Conservation (phyloP, 1,140 invertebrate species). For the Drusus annulatus region DNA sequence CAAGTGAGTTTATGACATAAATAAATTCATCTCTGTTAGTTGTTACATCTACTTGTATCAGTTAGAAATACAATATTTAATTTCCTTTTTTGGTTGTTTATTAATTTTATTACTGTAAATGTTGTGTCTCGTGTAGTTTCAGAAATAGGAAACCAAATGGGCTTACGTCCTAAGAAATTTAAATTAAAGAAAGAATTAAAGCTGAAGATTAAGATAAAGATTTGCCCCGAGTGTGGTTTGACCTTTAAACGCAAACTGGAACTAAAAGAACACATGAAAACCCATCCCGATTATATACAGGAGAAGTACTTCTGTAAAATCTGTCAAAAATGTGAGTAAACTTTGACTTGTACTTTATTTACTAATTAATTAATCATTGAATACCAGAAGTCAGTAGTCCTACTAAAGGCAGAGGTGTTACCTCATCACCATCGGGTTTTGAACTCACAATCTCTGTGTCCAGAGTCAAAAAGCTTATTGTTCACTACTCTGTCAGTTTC, state of each 20-base stretch:
- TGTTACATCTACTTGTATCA: too few species aligned
- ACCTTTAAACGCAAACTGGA: conserved; percentile 34
- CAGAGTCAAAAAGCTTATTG: too few species aligned
- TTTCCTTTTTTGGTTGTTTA: too few species aligned
- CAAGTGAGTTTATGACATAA: background rate
- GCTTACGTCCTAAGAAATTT: conserved; percentile 1
- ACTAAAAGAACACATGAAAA: conserved; percentile 20
- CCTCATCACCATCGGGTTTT: too few species aligned
- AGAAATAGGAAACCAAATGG: background rate
- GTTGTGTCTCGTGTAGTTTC: background rate
- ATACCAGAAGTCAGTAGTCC: too few species aligned
- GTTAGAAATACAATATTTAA: too few species aligned
- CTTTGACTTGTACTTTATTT: background rate
- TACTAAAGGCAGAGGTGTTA: too few species aligned
- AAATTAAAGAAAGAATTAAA: conserved; percentile 25
- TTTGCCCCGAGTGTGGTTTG: conserved; percentile 27
- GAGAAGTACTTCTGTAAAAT: conserved; percentile 46
- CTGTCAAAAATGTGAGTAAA: conserved; percentile 43
- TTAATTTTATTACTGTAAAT: too few species aligned
- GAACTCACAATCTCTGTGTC: too few species aligned
- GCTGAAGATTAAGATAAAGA: conserved; percentile 14
- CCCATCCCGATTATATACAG: conserved; percentile 15
- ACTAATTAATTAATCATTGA: background rate
- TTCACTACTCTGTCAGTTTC: too few species aligned
- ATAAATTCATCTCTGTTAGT: too few species aligned